Percentiles rank a stretch among this genome's conserved stretches.
Evolutionary conservation across 2,797 vertebrate species (phyloP).

Genomic region (Acropternis orthonyx): DNA sequence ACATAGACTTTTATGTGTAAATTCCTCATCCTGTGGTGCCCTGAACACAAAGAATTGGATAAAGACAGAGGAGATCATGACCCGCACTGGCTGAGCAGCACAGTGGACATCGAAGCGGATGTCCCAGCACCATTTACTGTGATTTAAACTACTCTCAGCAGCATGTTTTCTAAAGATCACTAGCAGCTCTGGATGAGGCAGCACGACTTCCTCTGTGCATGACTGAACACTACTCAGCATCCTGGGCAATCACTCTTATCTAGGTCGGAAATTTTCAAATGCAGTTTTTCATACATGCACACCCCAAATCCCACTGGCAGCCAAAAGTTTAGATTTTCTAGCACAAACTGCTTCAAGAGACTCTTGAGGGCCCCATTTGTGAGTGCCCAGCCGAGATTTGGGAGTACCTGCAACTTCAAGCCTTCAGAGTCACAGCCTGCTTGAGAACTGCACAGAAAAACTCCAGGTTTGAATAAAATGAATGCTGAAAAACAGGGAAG

Average conservation of each 20-base stretch:
- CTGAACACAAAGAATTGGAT: not conserved
- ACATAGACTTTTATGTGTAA: not conserved
- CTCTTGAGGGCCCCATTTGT: not conserved
- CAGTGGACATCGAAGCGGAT: not conserved
- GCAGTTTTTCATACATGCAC: not conserved
- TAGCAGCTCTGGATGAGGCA: not conserved
- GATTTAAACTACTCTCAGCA: not conserved
- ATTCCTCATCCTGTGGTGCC: not conserved
- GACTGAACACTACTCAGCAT: not conserved
- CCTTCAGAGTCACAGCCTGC: not conserved
- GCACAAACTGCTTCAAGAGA: not conserved
- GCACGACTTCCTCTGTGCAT: not conserved
- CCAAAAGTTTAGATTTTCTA: not conserved
- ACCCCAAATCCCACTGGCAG: not conserved
- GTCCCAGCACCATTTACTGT: not conserved
- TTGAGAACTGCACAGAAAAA: constrained; percentile 19
- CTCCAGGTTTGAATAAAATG: constrained; percentile 22
- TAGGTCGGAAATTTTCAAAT: not conserved
- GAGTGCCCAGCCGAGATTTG: not conserved
- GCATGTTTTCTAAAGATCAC: not conserved
- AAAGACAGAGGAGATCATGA: not conserved
- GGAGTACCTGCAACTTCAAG: not conserved
- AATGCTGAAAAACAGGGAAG: constrained; percentile 59
- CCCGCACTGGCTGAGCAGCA: not conserved
- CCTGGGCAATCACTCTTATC: not conserved